Evolutionary conservation across 1,140 invertebrate species (phyloP), one percentile per base, ranked within the genome.

Genomic region (Heliconius congener): DNA sequence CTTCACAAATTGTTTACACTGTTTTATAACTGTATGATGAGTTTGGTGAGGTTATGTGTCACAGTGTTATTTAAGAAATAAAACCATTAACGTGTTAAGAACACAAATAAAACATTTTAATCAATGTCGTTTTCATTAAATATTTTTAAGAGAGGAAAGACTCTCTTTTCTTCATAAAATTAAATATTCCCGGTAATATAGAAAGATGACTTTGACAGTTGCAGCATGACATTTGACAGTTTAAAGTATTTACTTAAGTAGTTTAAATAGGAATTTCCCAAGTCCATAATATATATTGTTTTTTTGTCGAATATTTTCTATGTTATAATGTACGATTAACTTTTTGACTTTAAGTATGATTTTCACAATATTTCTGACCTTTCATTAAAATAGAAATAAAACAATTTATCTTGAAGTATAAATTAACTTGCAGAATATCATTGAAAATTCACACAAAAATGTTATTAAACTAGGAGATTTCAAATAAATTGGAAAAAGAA

Each of bases 1-100:
- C 52, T 34, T 9, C 3, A 42, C 37, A 74, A 66, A 74, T 52
- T 78, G 70, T 78, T 73, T 73, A 55, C 81, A 88, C 73, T 84
- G 52, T 78, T 84, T 82, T 83, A 80, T 81, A 82, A 83, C 60
- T 77, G 30, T 23, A 71, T 37, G 46, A 39, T 75, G 57, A 78
- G 78, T 71, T 73, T n/a, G 83, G 77, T 84, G 87, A 93, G 91
- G 91, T 94, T 94, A 94, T 87, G 86, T 92, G 91, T 93, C 92
- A 89, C 85, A 27, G 27, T 66, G 13, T 66, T 66, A 66, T 16
- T 16, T 66, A 3, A 30, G 1, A 66, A 27, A 13, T 66, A 30
- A 66, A 27, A 66, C n/a, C 13, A 30, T 30, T 30, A 30, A 6
- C 9, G 27, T 66, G 6, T 72, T 72, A 37, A 72, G 6, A n/a